Evolutionary conservation across 2,113 vertebrate genomes (phyloP), one percentile per base, ranked within the genome.

Genomic region (Albula goreensis): DNA sequence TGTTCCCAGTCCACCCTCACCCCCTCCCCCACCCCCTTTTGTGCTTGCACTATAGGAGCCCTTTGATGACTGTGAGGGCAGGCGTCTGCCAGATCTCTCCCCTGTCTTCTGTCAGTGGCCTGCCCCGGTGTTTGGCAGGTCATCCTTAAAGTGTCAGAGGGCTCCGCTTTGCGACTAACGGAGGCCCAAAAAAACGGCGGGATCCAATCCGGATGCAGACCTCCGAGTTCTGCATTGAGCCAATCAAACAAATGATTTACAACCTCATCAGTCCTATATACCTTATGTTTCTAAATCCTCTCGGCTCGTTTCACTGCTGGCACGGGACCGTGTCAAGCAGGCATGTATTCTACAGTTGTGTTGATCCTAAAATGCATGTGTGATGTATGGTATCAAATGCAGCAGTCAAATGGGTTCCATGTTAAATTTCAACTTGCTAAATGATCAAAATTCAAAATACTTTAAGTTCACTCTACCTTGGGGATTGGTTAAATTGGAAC

Each of bases 71-170:
- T 52, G 50, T 79, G 74, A 83, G n/a, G 22, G 22, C 70, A 74
- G 22, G 15, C 15, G 48, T 41, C 31, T 83, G 82, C 56, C 77
- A 87, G 86, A 25, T 41, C 52, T 11, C 48, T 15, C 11, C 31
- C 31, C 31, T 41, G 7, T 81, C 70, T 57, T 63, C 86, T 66
- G 66, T 84, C 82, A 87, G 31, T 49, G 77, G 78, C 74, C 31
- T 51, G 74, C 4, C 19, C 25, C 41, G 6, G 4, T 11, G 66
- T 63, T 66, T 84, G 86, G 48, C 25, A 51, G 53, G 74, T 81
- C 48, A n/a, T 12, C 41, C 3, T 86, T 49, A 15, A 17, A 60
- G 41, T n/a, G 60, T 66, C 19, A 13, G 7, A 25, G 2, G 52
- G 3, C 13, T 10, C 41, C 13, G 51, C 49, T 22, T 51, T 79